phyloP scores from a whole-genome alignment of 2,888 invertebrate species.

The Xanthia icteritia region DNA sequence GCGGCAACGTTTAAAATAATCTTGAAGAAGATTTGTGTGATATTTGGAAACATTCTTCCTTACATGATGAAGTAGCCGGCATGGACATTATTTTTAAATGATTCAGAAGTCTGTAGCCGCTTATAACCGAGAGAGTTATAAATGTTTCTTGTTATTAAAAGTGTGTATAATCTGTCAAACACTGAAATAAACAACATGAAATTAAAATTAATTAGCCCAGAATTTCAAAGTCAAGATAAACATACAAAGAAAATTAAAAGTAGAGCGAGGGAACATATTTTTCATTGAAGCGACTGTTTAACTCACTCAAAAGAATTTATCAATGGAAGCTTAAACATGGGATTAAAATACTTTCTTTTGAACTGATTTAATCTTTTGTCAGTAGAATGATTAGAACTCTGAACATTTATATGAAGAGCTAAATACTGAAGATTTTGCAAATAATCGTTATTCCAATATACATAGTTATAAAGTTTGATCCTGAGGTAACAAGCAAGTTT shows the following conservation, averaged over 20 bases:
- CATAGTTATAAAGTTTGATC: neutral
- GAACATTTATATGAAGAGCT: slow-evolving; percentile 2
- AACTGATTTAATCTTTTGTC: slow-evolving; percentile 30
- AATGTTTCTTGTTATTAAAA: neutral
- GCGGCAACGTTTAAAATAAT: neutral
- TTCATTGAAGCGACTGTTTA: slow-evolving; percentile 10
- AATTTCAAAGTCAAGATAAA: slow-evolving; percentile 31
- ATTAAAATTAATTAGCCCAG: neutral
- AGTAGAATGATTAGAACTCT: neutral
- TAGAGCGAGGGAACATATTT: slow-evolving; percentile 53
- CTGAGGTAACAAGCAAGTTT: neutral
- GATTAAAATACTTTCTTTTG: slow-evolving; percentile 51
- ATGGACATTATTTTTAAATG: neutral
- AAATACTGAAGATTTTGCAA: neutral
- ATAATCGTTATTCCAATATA: neutral
- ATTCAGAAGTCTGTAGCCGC: neutral
- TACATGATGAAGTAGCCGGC: too few relatives aligned
- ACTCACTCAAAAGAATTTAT: slow-evolving; percentile 46
- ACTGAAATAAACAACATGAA: neutral
- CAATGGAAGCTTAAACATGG: slow-evolving; percentile 30
- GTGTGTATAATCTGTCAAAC: neutral
- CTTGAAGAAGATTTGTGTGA: neutral
- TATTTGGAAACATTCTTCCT: neutral
- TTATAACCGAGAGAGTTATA: neutral
- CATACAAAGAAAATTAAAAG: slow-evolving; percentile 32